These are phyloP conservation scores for Stegastes partitus DNA, from an alignment of 2,113 vertebrate species.

Conservation along the genomic window DNA sequence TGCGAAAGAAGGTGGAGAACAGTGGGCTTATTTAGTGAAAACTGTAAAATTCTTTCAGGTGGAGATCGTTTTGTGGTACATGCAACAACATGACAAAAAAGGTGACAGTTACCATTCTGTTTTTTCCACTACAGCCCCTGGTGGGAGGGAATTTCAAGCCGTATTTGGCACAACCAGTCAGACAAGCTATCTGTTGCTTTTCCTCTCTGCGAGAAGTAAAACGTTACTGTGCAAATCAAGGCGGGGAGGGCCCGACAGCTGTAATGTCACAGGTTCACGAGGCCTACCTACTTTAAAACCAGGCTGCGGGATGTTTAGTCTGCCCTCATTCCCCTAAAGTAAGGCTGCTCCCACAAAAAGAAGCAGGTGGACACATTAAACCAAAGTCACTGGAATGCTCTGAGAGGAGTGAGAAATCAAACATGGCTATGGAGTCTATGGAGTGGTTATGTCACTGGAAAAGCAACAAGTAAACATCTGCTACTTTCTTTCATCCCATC, in stretches of 20 bases:
- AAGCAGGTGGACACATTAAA: constrained; percentile 66
- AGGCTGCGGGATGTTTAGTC: constrained; percentile 57
- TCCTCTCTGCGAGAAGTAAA: constrained; percentile 16
- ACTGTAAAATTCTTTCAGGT: constrained; percentile 42
- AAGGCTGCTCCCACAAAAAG: constrained; percentile 60
- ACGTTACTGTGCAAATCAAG: constrained; percentile 23
- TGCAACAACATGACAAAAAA: constrained; percentile 38
- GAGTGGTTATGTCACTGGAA: constrained; percentile 36
- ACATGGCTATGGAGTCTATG: constrained; percentile 34
- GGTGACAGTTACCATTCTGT: constrained; percentile 26
- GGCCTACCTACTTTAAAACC: constrained; percentile 45
- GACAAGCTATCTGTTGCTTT: constrained; percentile 54
- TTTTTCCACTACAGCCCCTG: constrained; percentile 37
- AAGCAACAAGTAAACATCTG: constrained; percentile 65
- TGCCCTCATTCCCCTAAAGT: constrained; percentile 43
- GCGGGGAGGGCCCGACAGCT: constrained; percentile 23
- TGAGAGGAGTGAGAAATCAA: constrained; percentile 22
- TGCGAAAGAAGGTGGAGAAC: constrained; percentile 28
- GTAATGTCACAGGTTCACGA: constrained; percentile 29
- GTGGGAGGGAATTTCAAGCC: constrained; percentile 47
- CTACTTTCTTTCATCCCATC: constrained; percentile 37
- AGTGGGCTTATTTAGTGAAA: constrained; percentile 25
- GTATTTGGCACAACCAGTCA: constrained; percentile 66
- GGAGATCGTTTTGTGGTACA: constrained; percentile 39
- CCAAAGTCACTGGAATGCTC: constrained; percentile 59